A percentile compares a stretch with the other conserved stretches of the same genome.
Evolutionary conservation across 2,888 invertebrate genomes (phyloP).

Genomic region (Drosophila picticornis): DNA sequence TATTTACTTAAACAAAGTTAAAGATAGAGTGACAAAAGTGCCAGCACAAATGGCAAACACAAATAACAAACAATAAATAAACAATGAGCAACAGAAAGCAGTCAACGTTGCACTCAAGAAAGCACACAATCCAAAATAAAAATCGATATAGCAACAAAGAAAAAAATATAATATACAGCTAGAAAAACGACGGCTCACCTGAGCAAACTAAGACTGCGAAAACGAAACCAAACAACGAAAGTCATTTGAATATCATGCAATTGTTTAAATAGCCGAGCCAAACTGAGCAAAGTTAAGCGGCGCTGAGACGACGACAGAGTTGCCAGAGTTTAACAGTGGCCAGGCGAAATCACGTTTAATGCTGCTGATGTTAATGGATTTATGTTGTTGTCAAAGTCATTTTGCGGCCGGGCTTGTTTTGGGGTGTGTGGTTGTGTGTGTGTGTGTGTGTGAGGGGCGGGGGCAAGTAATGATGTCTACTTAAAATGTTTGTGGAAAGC

Average conservation of each 20-base stretch:
- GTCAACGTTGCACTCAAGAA: slow-evolving; percentile 20
- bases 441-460: not conserved
- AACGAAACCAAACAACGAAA: slow-evolving; percentile 20
- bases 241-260: slow-evolving; percentile 31
- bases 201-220: slow-evolving; percentile 26
- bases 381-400: slow-evolving; percentile 62
- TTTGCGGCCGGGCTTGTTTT: slow-evolving; percentile 18
- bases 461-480: slow-evolving; percentile 48
- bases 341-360: slow-evolving; percentile 43
- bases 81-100: slow-evolving; percentile 32
- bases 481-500: slow-evolving; percentile 47
- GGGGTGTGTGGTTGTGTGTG: too few species aligned
- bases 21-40: slow-evolving; percentile 39
- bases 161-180: slow-evolving; percentile 26
- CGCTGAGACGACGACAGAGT: slow-evolving; percentile 7
- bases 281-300: slow-evolving; percentile 11
- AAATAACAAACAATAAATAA: slow-evolving; percentile 17
- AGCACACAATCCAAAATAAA: slow-evolving; percentile 22
- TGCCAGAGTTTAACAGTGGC: slow-evolving; percentile 14
- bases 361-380: slow-evolving; percentile 64
- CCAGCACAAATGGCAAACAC: slow-evolving; percentile 34
- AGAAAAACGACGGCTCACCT: slow-evolving; percentile 33
- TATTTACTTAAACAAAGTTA: slow-evolving; percentile 22
- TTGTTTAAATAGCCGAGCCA: slow-evolving; percentile 42
- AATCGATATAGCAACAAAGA: slow-evolving; percentile 70